Evolutionary conservation across 2,797 vertebrate genomes (phyloP), one percentile per base, ranked within the genome.

Genomic region (Falco concolor): DNA sequence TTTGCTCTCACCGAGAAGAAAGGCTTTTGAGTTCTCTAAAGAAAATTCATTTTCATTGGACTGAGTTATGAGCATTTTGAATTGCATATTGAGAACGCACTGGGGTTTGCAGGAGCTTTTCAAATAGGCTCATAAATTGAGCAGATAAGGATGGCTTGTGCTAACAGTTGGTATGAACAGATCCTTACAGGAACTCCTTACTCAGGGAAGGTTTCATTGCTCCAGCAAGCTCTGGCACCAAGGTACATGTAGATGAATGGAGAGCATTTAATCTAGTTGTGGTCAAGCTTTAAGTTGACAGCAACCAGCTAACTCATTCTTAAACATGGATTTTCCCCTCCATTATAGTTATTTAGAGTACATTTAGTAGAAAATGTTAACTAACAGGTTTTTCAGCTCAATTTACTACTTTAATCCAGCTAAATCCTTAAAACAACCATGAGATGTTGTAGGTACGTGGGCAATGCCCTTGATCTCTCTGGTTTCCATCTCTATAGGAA

Each of bases 51-150:
- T 97, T 93, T 82, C 49, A 45, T 2, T 76, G 72, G 52, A 21
- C 60, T 93, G 95, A 97, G n/a, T 92, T 96, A 94, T 13, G 64
- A 82, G 74, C 64, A 25, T 87, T 89, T 87, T n/a, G 70, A 8
- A 87, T 47, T 27, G 60, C 84, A 64, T 77, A 90, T 34, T 63
- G 81, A 69, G 60, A 90, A 76, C 2, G 5, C 60, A 30, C 49
- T 45, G 68, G 40, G 44, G 73, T 94, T 93, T 79, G 74, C 36
- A 87, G 65, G 44, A 92, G 40, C 74, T 93, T 76, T 93, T 84
- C 64, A 52, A 84, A 82, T 22, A 19, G 44, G 25, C 56, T 57
- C 49, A 42, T 91, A 94, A 95, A 96, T 86, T 68, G 68, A 76
- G 49, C 28, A 83, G 84, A 72, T 85, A 84, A 76, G 74, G 45